Percentiles rank a stretch among this genome's conserved stretches.
phyloP scores from a whole-genome alignment of 1,140 invertebrate species.

The Eriosoma lanigerum region DNA sequence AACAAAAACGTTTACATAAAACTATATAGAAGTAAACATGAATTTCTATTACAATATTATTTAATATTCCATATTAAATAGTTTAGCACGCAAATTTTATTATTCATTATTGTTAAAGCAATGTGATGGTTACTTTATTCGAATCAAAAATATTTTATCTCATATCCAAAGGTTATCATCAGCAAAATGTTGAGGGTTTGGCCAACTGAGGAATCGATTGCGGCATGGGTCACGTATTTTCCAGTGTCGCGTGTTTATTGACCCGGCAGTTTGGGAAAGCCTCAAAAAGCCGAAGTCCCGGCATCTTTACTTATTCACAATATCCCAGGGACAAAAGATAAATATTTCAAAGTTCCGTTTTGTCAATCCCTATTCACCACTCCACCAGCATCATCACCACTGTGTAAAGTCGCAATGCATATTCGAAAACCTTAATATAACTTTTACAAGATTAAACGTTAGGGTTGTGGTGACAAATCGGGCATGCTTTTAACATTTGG shows the following conservation, averaged over 20 bases:
- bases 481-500: conserved; percentile 46
- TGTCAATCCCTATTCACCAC: conserved; percentile 31
- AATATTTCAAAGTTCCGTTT: conserved; percentile 48
- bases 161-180: not conserved
- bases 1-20: no score
- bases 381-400: not conserved
- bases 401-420: conserved; percentile 30
- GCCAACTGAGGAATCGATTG: conserved; percentile 23
- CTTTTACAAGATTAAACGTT: conserved; percentile 49
- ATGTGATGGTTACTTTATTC: not conserved
- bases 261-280: conserved; percentile 40
- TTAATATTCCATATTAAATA: no score
- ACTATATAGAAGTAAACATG: no score
- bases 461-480: conserved; percentile 43
- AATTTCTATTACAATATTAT: no score
- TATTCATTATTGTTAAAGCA: no score
- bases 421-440: conserved; percentile 41
- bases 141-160: not conserved
- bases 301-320: conserved; percentile 50
- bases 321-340: conserved; percentile 35
- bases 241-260: conserved; percentile 46
- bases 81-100: no score
- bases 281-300: conserved; percentile 33
- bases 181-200: conserved; percentile 21
- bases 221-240: conserved; percentile 25